A percentile compares a stretch with the other conserved stretches of the same genome.
These are phyloP conservation scores for Atta colombica DNA, from an alignment of 1,140 invertebrate genomes.

Conservation along the genomic window DNA sequence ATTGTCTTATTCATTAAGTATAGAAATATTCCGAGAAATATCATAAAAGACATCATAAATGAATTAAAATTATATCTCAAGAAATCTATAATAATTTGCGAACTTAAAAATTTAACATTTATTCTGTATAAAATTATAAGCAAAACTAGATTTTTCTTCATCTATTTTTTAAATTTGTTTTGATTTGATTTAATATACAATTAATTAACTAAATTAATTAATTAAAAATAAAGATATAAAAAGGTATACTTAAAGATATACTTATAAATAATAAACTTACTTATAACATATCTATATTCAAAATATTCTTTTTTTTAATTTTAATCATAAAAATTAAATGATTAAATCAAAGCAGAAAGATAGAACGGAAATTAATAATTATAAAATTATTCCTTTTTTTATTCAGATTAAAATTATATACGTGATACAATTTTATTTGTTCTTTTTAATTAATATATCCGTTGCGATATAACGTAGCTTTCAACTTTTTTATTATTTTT, in stretches of 20 bases:
- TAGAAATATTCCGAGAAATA: not conserved
- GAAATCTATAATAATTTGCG: not conserved
- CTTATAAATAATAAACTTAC: not conserved
- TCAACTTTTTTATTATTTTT: slow-evolving; percentile 15
- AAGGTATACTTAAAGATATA: not conserved
- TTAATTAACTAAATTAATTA: not conserved
- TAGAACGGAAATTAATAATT: slow-evolving; percentile 1
- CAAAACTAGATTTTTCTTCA: not conserved
- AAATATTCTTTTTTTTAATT: not conserved
- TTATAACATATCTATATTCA: not conserved
- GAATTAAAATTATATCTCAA: not conserved
- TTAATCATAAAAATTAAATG: not conserved
- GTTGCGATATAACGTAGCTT: not conserved
- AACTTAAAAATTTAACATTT: slow-evolving; percentile 1
- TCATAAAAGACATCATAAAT: not conserved
- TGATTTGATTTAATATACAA: not conserved
- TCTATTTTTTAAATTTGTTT: not conserved
- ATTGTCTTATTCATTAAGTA: not conserved
- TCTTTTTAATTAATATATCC: not conserved
- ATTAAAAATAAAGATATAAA: no score
- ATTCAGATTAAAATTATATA: not conserved
- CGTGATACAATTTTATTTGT: not conserved
- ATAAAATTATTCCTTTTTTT: not conserved
- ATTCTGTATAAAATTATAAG: not conserved
- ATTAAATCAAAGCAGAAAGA: not conserved